A percentile compares a stretch with the other conserved stretches of the same genome.
Conservation (phyloP, 2,888 invertebrate species). For the Campoplex capitator region DNA sequence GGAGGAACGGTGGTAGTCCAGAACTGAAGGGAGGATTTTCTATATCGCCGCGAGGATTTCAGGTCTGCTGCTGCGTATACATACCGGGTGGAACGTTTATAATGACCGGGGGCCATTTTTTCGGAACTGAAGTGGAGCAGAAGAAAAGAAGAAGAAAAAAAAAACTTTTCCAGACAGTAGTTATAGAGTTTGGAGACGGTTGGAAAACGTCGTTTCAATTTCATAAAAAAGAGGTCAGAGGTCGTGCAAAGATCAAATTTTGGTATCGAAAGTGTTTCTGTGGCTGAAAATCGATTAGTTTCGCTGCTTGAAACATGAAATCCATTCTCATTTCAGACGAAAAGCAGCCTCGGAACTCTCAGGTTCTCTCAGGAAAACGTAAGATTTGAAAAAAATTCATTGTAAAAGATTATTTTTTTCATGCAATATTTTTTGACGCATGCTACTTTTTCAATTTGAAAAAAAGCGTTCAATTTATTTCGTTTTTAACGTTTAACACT, state of each 20-base stretch:
- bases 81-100: neutral
- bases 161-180: constrained; percentile 5
- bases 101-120: neutral
- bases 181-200: neutral
- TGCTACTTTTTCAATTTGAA: too few species aligned
- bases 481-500: too few species aligned
- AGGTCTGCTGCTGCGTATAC: neutral
- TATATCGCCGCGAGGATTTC: constrained; percentile 17
- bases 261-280: too few species aligned
- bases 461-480: too few species aligned
- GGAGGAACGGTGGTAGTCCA: constrained; percentile 7
- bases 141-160: neutral
- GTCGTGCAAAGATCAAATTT: neutral
- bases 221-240: neutral
- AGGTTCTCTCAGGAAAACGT: too few species aligned
- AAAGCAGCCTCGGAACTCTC: too few species aligned
- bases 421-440: too few species aligned
- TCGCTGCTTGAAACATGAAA: too few species aligned
- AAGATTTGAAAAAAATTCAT: too few species aligned
- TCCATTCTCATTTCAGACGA: too few species aligned
- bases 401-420: too few species aligned
- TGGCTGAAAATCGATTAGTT: too few species aligned
- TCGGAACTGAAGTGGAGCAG: neutral
- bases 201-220: neutral
- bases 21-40: constrained; percentile 46